Evolutionary conservation across 2,888 invertebrate genomes (phyloP), one percentile per base, ranked within the genome.

Genomic region (Pandemis heparana): DNA sequence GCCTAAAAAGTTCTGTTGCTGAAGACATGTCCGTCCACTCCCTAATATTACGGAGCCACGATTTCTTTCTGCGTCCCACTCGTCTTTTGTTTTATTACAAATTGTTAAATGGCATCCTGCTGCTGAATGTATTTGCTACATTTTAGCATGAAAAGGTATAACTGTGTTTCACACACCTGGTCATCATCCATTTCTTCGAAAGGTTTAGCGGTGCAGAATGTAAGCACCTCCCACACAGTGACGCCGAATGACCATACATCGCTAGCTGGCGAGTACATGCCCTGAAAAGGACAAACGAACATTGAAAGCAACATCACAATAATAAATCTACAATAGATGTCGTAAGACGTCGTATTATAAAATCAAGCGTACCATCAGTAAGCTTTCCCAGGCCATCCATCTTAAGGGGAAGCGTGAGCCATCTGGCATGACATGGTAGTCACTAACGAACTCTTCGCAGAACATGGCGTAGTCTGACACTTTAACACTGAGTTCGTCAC

Each of bases 381-480:
- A 94, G 79, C 97, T 97, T 87, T 98, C 98, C 98, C 98, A 98
- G 2, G 98, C 96, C 98, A 98, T 98, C 98, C 98, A 98, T 74
- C 99, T 95, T 71, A 99, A 96, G 0, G 98, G 98, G 75, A 98
- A 93, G 76, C 97, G 96, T 4, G 96, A 96, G 80, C 97, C 97
- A 59, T 97, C 97, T 79, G 97, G 97, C 87, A 98, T 96, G 73
- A 97, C 95, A 91, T 98, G 98, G 88, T 98, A 98, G 84, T 98
- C 98, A 8, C 95, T 92, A 64, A 97, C 95, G 83, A 97, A 98
- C 79, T 97, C 96, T 77, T 96, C 96, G 84, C 97, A 97, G 85
- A 97, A 97, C 96, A 97, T 97, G 1, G 97, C 98, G 86, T 98
- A 98, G 89, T 98, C 98, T 14, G 97, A 96, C 72, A 98, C 95